Percentiles rank a stretch among this genome's conserved stretches.
Conservation (phyloP, 2,113 vertebrate species). For the Canis aureus region DNA sequence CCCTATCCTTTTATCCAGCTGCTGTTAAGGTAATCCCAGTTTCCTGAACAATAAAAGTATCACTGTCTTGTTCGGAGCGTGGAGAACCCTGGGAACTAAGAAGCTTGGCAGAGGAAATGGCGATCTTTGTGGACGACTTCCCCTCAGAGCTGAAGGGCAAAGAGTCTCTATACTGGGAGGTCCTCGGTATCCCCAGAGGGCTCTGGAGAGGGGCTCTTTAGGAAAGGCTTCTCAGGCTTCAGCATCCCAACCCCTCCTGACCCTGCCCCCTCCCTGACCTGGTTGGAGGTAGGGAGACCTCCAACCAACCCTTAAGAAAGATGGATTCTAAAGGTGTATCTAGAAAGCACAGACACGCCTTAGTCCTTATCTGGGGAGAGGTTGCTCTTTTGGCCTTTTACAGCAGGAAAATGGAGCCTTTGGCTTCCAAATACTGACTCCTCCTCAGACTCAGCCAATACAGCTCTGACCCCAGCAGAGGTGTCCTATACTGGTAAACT, state of each 20-base stretch:
- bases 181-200: neutral
- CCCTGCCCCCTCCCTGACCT: neutral
- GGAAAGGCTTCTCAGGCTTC: neutral
- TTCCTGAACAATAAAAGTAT: neutral
- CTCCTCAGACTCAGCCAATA: neutral
- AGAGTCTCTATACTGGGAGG: neutral
- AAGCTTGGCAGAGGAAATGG: neutral
- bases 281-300: neutral
- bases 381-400: neutral
- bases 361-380: neutral
- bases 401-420: neutral
- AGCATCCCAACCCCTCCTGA: neutral
- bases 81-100: neutral
- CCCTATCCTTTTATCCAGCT: neutral
- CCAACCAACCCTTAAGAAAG: neutral
- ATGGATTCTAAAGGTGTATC: neutral
- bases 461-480: neutral
- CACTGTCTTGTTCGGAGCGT: neutral
- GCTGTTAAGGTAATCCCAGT: neutral
- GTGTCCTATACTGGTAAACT: neutral
- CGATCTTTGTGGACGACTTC: neutral
- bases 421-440: neutral
- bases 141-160: neutral
- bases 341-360: neutral
- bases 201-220: neutral